Conservation (phyloP, 2,888 invertebrate genomes). For the Autographa pulchrina region DNA sequence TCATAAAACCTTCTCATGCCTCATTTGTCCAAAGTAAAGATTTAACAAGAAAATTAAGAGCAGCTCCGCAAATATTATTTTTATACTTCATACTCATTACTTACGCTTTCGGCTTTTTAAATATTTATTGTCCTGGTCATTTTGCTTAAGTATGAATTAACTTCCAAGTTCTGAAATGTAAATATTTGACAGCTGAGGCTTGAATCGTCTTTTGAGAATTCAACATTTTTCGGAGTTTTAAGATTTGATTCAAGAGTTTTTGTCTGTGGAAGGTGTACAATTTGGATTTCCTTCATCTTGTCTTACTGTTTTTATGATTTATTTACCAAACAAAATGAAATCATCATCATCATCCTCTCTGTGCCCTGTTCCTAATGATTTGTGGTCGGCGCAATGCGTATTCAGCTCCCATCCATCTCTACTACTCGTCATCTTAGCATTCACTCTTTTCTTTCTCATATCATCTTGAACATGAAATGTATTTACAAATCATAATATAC, state of each 20-base stretch:
- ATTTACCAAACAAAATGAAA: too few species aligned
- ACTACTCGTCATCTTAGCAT: too few species aligned
- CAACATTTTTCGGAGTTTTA: not conserved
- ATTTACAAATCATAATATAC: not conserved
- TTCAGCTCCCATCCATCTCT: too few species aligned
- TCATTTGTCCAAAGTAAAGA: slow-evolving; percentile 26
- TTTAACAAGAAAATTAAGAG: slow-evolving; percentile 39
- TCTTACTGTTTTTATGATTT: too few species aligned
- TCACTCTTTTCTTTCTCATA: too few species aligned
- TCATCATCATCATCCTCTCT: too few species aligned
- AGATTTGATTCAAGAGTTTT: not conserved
- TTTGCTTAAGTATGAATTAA: slow-evolving; percentile 8
- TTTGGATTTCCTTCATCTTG: too few species aligned
- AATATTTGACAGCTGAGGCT: not conserved
- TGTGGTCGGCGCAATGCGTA: too few species aligned
- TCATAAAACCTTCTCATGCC: slow-evolving; percentile 28
- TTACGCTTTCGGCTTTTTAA: slow-evolving; percentile 23
- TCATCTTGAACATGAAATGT: too few species aligned
- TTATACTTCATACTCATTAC: slow-evolving; percentile 37
- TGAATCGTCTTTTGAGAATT: not conserved
- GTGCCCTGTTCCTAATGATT: too few species aligned
- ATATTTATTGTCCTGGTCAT: slow-evolving; percentile 22
- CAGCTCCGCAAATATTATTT: slow-evolving; percentile 42
- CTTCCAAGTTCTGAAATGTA: not conserved
- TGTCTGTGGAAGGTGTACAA: not conserved